Evolutionary conservation across 2,888 invertebrate genomes (phyloP), one percentile per base, ranked within the genome.

Genomic region (Cacoxenus indagator): DNA sequence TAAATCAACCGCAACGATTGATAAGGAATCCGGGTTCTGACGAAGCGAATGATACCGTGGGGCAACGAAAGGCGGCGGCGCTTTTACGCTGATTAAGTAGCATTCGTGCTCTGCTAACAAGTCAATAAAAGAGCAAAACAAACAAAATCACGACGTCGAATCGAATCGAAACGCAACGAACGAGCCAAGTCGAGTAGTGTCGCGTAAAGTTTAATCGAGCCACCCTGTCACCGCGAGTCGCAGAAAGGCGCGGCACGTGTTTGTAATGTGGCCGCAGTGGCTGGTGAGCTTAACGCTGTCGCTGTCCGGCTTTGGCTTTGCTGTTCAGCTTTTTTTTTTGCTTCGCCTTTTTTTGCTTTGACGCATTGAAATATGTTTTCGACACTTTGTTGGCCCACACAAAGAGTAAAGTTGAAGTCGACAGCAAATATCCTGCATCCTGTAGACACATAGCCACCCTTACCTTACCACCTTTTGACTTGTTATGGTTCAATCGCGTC

Each of bases 51-150:
- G 37, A 17, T 17, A 17, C 6, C 48, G 48, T 48, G n/a, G n/a
- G n/a, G n/a, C n/a, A n/a, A n/a, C 69, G 78, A 80, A 80, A 81
- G 78, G 81, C 81, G 81, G 81, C 80, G 78, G 78, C 80, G 78
- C 79, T 79, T 79, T 81, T 78, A 78, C 78, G 80, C 79, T 81
- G 80, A 80, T 80, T 80, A 80, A 79, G 80, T 80, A 79, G 79
- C 81, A 79, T 81, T 81, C 81, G 79, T 78, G 81, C 78, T 76
- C 78, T 74, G 69, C 78, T 77, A 81, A 78, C 26, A 9, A 62
- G 45, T 81, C 78, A 81, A 79, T 78, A 81, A 80, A 57, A 45
- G 46, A 65, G 69, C 57, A 70, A 65, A 75, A 66, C 24, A 66
- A n/a, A 24, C 22, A 8, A 51, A 17, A 57, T 67, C 70, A 17